Evolutionary conservation across 2,888 invertebrate genomes (phyloP).

Genomic region (Eurytoma adleriae): DNA sequence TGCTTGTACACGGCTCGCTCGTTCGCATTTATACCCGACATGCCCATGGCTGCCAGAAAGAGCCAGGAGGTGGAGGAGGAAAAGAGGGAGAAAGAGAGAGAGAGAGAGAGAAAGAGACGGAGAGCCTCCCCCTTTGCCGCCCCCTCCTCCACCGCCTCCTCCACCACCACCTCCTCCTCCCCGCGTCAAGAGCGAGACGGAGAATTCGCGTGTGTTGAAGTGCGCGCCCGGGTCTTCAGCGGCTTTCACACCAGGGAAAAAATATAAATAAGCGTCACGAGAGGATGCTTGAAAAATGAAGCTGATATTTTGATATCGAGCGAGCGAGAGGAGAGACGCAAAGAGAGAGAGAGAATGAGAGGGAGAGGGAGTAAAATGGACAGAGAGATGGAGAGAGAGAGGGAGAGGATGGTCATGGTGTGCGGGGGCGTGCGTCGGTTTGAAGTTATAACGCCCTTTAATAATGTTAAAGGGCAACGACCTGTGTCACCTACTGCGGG

Average conservation of each 20-base stretch:
- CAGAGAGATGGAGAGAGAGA: no score
- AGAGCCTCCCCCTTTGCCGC: not conserved
- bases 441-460: no score
- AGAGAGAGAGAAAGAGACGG: conserved; percentile 30
- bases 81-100: conserved; percentile 5
- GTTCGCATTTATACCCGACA: conserved; percentile 52
- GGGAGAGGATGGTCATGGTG: no score
- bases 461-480: no score
- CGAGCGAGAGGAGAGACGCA: conserved; percentile 5
- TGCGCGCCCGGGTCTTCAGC: conserved; percentile 22
- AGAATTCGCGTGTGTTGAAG: conserved; percentile 13
- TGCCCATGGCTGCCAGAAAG: conserved; percentile 36
- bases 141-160: no score
- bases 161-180: no score
- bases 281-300: no score
- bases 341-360: conserved; percentile 3
- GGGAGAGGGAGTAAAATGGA: not conserved
- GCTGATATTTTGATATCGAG: not conserved
- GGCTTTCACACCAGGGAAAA: conserved; percentile 8
- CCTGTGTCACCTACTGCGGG: no score
- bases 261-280: no score
- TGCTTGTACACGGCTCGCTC: conserved; percentile 58
- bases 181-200: no score
- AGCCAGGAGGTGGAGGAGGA: conserved; percentile 12
- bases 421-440: no score